Base-by-base conservation (phyloP, 2,888 invertebrate genomes). In the Caradrina clavipalpis region DNA sequence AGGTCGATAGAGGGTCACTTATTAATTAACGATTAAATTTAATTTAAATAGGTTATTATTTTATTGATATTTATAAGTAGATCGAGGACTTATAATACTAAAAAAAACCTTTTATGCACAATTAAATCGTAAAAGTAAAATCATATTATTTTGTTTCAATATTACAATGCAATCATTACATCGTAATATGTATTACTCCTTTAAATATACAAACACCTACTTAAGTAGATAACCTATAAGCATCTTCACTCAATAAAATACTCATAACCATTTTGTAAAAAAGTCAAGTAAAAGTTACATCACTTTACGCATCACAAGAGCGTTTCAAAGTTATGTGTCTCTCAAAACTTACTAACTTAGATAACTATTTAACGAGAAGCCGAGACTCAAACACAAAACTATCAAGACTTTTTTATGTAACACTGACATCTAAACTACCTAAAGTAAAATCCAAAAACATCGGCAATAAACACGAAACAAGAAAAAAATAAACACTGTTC, bases 331-430 rank as follows among this genome's bases (percentile, higher is more conserved):
- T 77, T 75, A 56, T 21, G 49, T 58, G 54, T 60, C 64, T 61
- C 61, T 80, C 64, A 80, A 67, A 78, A 80, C 71, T 71, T 53
- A 8, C 60, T 80, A 64, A 81, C 71, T 70, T 55, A 70, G 42
- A 67, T 71, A 76, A 67, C 60, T 55, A 59, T 47, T 54, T 72
- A 68, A 67, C 77, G 22, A 78, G 57, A 62, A 62, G 39, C 22
- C 55, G 22, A 70, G 51, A 21, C 65, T 71, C 59, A 22, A 35
- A 61, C 13, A 10, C 35, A 10, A 56, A 69, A 69, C 60, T 70
- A 19, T 53, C 61, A 68, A 62, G 39, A 58, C 63, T 10, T 68
- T 71, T 76, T 81, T 64, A 68, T 64, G 21, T 66, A 65, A 70
- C 50, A 49, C 58, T 45, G 45, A 65, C 64, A 75, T 49, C 8